Base-by-base conservation (phyloP, 2,888 invertebrate species). In the Suillia variegata region DNA sequence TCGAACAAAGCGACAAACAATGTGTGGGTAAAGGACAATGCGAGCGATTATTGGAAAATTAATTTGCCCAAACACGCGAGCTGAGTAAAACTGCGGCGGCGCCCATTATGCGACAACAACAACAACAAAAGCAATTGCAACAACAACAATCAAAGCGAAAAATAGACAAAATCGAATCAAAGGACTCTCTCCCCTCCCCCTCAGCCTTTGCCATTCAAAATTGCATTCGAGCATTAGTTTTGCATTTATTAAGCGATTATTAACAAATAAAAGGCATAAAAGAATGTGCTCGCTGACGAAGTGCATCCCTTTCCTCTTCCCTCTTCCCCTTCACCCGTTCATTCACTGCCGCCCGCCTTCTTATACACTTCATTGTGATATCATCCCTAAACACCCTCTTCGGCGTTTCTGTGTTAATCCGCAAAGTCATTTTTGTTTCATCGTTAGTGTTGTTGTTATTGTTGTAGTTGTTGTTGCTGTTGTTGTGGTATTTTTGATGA, bases 201-300 rank as follows among this genome's bases (percentile, higher is more conserved):
- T 38, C 12, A 38, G n/a, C 38, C n/a, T 8, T n/a, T 13, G 38
- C 18, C 10, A 49, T 12, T n/a, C n/a, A 6, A 49, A 22, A 49
- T 24, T n/a, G 49, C 49, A 49, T 24, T 10, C n/a, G 3, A n/a
- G 17, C 15, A 2, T 13, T 6, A 22, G 49, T 10, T 73, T 56
- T 70, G 73, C 73, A 71, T 78, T 77, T 77, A 78, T 77, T 77
- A 77, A 75, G 76, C 77, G 78, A 78, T 78, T 78, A 78, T 77
- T 72, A 74, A 75, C 69, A n/a, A 71, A 73, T 75, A 73, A 74
- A 76, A 70, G 59, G 56, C 58, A 61, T 61, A 57, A 51, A 57
- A 53, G 62, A 54, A 45, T 12, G 54, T 26, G 17, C n/a, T 10
- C 26, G 26, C 10, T 10, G 10, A 26, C 10, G 26, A n/a, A n/a